Evolutionary conservation across 1,140 invertebrate genomes (phyloP).

Genomic region (Magallana ariakensis): DNA sequence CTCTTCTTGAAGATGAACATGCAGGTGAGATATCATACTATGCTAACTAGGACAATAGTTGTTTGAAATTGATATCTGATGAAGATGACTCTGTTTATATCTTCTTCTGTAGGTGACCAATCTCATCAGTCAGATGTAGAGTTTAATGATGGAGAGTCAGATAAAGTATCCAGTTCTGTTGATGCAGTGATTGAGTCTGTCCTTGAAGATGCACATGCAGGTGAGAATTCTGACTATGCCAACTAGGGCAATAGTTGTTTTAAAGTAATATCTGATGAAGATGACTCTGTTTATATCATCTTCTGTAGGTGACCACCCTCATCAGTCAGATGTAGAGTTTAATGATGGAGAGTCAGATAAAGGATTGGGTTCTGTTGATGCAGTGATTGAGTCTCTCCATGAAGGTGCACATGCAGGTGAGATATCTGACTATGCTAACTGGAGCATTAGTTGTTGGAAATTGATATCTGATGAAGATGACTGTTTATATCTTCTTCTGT

Average conservation of each 20-base stretch:
- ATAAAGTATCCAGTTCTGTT: background rate
- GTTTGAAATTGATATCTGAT: background rate
- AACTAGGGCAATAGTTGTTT: background rate
- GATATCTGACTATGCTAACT: slow-evolving; percentile 2
- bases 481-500: slow-evolving; percentile 18
- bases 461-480: slow-evolving; percentile 18
- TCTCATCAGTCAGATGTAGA: background rate
- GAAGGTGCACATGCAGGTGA: slow-evolving; percentile 5
- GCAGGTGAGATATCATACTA: background rate
- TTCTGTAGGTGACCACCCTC: background rate
- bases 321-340: slow-evolving; percentile 4
- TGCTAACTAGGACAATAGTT: background rate
- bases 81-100: background rate
- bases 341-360: slow-evolving; percentile 3
- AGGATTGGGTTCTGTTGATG: background rate
- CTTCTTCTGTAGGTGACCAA: background rate
- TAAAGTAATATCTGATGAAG: background rate
- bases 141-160: background rate
- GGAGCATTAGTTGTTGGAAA: background rate
- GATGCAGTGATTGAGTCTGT: background rate
- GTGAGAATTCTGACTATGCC: background rate
- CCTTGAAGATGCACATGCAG: background rate
- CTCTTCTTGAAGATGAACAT: background rate
- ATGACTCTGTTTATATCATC: background rate
- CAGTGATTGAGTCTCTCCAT: slow-evolving; percentile 4